These are phyloP conservation scores for Apeira syringaria DNA, from an alignment of 2,888 invertebrate species.

Conservation along the genomic window DNA sequence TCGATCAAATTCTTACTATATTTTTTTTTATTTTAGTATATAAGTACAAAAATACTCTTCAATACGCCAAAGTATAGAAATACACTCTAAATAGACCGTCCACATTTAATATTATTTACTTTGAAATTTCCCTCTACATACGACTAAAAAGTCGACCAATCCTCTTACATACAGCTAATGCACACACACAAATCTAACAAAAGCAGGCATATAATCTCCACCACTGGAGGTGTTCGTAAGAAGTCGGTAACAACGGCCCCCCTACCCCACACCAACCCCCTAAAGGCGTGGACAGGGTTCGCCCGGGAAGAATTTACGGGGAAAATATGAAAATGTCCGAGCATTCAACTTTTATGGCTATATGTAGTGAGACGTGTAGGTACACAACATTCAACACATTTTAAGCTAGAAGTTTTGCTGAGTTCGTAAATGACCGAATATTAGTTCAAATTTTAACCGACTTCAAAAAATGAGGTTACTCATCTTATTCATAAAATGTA, in stretches of 20 bases:
- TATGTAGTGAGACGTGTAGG: too few relatives aligned
- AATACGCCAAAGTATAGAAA: too few relatives aligned
- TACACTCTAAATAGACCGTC: neutral
- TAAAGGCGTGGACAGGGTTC: slow-evolving; percentile 13
- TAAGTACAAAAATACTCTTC: too few relatives aligned
- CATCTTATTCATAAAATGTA: too few relatives aligned
- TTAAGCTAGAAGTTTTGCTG: too few relatives aligned
- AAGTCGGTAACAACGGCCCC: slow-evolving; percentile 12
- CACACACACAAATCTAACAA: slow-evolving; percentile 15
- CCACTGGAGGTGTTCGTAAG: slow-evolving; percentile 17
- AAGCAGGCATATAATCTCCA: slow-evolving; percentile 18
- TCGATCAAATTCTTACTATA: too few relatives aligned
- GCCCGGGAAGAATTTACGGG: slow-evolving; percentile 9
- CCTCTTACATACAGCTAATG: slow-evolving; percentile 11
- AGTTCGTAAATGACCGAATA: too few relatives aligned
- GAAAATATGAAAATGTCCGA: slow-evolving; percentile 20
- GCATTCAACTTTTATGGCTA: too few relatives aligned
- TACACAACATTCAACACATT: too few relatives aligned
- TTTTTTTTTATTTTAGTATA: too few relatives aligned
- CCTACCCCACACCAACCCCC: neutral
- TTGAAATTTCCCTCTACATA: slow-evolving; percentile 4
- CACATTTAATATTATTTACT: neutral
- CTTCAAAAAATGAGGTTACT: too few relatives aligned
- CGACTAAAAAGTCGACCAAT: slow-evolving; percentile 9
- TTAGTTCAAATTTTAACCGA: too few relatives aligned